Conservation (phyloP, 1,140 invertebrate genomes). For the Heliconius melpomene region DNA sequence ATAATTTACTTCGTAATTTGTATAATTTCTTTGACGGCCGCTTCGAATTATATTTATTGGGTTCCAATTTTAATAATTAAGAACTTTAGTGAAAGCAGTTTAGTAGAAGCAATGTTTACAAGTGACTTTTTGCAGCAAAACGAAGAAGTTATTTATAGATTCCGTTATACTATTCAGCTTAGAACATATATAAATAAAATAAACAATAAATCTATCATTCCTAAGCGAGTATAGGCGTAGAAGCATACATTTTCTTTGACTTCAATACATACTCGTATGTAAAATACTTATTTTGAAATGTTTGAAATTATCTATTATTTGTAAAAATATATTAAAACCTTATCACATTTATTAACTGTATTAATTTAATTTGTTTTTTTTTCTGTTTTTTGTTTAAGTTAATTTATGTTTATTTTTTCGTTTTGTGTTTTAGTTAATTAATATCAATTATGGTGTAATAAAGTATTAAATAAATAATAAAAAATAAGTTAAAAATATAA, state of each 20-base stretch:
- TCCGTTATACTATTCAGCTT: background rate
- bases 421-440: no score
- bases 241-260: background rate
- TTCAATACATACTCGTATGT: background rate
- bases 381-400: no score
- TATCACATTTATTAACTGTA: no score
- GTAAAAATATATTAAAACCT: background rate
- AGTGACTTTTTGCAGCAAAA: no score
- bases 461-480: background rate
- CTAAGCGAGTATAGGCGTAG: background rate
- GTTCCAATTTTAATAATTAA: background rate
- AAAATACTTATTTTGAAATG: background rate
- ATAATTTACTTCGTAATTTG: conserved; percentile 1
- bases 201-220: background rate
- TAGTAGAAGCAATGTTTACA: no score
- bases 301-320: background rate
- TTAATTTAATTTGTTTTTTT: no score
- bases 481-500: background rate
- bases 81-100: background rate
- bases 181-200: background rate
- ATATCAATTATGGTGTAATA: no score
- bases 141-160: background rate
- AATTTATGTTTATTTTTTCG: no score
- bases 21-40: conserved; percentile 7
- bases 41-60: conserved; percentile 6